Conservation (phyloP, 2,113 vertebrate genomes). For the Boleophthalmus pectinirostris region DNA sequence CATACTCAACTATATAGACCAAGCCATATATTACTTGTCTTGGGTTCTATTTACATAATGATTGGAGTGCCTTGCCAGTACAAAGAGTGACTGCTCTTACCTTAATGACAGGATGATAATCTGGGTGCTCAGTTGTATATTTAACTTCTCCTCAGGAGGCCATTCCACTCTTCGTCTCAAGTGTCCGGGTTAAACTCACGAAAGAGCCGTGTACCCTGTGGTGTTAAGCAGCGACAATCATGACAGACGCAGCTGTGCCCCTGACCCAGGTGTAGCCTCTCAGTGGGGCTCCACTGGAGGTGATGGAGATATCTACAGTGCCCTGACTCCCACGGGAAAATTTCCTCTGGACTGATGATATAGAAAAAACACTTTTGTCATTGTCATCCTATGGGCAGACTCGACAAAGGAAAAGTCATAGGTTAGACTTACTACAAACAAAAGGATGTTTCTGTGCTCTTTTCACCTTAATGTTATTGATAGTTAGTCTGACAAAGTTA, state of each 20-base stretch:
- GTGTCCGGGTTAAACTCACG: constrained; percentile 45
- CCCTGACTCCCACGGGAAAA: constrained; percentile 21
- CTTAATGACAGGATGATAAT: constrained; percentile 39
- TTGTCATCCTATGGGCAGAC: constrained; percentile 31
- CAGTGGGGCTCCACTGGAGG: constrained; percentile 31
- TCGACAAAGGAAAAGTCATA: constrained; percentile 23
- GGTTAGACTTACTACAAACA: background rate
- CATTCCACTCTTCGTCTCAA: constrained; percentile 33
- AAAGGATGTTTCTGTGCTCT: constrained; percentile 11
- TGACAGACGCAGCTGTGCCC: constrained; percentile 47
- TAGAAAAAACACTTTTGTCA: constrained; percentile 38
- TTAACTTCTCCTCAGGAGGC: constrained; percentile 43
- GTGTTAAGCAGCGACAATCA: constrained; percentile 53
- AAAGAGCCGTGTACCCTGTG: constrained; percentile 35
- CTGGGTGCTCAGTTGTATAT: constrained; percentile 37
- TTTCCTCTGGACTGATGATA: constrained; percentile 41
- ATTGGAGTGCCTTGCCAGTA: background rate
- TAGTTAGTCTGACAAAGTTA: background rate
- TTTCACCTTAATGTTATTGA: background rate
- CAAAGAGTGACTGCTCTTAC: constrained; percentile 27
- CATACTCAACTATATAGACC: background rate
- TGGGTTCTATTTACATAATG: constrained; percentile 16
- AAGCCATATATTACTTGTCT: background rate
- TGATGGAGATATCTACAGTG: constrained; percentile 43
- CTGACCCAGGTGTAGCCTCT: constrained; percentile 50